Conservation (phyloP, 2,888 invertebrate genomes). For the Lasioglossum malachurum region DNA sequence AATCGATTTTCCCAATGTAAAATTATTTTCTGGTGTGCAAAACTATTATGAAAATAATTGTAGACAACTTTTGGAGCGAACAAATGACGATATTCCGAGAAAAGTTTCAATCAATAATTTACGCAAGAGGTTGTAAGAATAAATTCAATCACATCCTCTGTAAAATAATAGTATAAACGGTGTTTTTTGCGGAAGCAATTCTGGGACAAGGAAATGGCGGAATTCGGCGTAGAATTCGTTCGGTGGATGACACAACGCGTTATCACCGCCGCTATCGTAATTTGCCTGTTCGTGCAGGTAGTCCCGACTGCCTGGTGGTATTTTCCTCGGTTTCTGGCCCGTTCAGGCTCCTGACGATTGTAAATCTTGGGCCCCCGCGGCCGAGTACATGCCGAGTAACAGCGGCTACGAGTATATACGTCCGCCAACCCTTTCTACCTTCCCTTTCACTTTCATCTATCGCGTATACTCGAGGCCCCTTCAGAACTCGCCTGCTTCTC, state of each 20-base stretch:
- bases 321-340: conserved; percentile 69
- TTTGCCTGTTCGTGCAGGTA: conserved; percentile 54
- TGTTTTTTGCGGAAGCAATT: not conserved
- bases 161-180: too few species aligned
- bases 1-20: not conserved
- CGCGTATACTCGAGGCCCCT: conserved; percentile 73
- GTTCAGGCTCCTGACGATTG: conserved; percentile 75
- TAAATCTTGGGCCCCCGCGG: conserved; percentile 74
- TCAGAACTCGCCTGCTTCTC: conserved; percentile 64
- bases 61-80: too few species aligned
- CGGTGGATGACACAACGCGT: not conserved
- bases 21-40: not conserved
- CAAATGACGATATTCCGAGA: too few species aligned
- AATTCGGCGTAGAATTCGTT: not conserved
- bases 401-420: conserved; percentile 71
- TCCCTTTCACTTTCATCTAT: conserved; percentile 85
- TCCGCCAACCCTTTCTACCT: conserved; percentile 83
- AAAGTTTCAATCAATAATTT: too few species aligned
- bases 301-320: conserved; percentile 58
- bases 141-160: too few species aligned
- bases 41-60: too few species aligned
- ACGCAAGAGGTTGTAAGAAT: too few species aligned
- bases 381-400: conserved; percentile 67
- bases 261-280: conserved; percentile 34
- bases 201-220: not conserved